Evolutionary conservation across 2,797 vertebrate genomes (phyloP).

Genomic region (Acrossocheilus fasciatus): DNA sequence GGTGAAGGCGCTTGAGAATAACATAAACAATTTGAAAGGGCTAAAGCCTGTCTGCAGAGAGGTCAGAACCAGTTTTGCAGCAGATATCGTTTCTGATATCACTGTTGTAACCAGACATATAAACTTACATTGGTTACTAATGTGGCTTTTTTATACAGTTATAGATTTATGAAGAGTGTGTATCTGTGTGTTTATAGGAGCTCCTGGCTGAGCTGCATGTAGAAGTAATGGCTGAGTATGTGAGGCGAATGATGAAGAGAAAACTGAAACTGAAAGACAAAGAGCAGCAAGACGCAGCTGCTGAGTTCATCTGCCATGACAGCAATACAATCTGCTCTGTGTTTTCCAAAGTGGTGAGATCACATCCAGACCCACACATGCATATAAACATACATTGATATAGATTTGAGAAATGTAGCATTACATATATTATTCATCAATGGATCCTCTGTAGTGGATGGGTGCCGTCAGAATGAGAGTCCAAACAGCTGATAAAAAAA

Average conservation of each 20-base stretch:
- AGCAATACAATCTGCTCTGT: constrained; percentile 72
- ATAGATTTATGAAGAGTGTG: background rate
- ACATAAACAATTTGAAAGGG: constrained; percentile 59
- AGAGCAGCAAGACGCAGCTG: constrained; percentile 78
- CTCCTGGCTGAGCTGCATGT: constrained; percentile 78
- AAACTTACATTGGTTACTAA: background rate
- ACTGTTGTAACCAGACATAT: background rate
- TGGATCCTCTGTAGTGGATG: background rate
- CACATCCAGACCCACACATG: background rate
- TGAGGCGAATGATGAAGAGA: constrained; percentile 81
- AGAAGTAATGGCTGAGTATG: constrained; percentile 81
- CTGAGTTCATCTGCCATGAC: constrained; percentile 72
- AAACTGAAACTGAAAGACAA: constrained; percentile 74
- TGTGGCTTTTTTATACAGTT: background rate
- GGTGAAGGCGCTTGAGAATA: constrained; percentile 60
- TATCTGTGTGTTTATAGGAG: constrained; percentile 69
- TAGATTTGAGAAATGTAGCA: background rate
- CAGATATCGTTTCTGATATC: background rate
- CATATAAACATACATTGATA: background rate
- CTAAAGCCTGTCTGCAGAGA: constrained; percentile 67
- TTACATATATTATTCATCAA: background rate
- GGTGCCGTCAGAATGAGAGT: background rate
- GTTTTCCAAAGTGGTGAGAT: constrained; percentile 69
- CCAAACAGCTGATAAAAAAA: too few relatives aligned
- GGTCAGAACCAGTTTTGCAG: constrained; percentile 25